phyloP scores from a whole-genome alignment of 2,888 invertebrate species.

The Zaprionus lineosus region DNA sequence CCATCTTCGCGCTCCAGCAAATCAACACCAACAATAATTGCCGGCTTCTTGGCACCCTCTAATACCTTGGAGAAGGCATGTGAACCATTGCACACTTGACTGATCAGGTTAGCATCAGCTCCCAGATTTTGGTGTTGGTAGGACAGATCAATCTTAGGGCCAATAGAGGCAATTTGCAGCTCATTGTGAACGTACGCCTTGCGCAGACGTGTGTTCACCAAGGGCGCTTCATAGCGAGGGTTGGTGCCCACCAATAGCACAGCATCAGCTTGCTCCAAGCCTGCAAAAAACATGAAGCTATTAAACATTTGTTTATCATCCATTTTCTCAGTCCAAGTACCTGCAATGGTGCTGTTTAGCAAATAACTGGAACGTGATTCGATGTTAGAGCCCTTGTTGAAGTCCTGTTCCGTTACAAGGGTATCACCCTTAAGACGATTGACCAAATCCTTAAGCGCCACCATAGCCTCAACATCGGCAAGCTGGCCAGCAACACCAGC shows the following conservation, averaged over 20 bases:
- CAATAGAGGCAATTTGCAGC: conserved; percentile 92
- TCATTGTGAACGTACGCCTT: conserved; percentile 98
- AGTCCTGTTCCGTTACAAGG: conserved; percentile 94
- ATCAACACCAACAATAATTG: conserved; percentile 95
- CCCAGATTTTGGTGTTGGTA: conserved; percentile 97
- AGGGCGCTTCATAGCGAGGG: conserved; percentile 97
- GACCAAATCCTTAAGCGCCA: conserved; percentile 95
- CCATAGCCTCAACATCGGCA: conserved; percentile 94
- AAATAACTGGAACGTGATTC: conserved; percentile 96
- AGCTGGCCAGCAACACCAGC: conserved; percentile 95
- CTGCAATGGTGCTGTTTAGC: conserved; percentile 94
- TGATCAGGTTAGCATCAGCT: conserved; percentile 88
- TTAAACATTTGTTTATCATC: neutral
- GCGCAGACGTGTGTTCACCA: conserved; percentile 96
- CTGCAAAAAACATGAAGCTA: conserved; percentile 78
- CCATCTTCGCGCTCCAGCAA: conserved; percentile 91
- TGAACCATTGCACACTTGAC: conserved; percentile 88
- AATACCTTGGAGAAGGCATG: conserved; percentile 88
- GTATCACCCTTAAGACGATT: conserved; percentile 93
- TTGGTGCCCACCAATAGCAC: conserved; percentile 97
- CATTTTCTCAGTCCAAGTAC: conserved; percentile 78
- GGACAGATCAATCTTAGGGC: conserved; percentile 94
- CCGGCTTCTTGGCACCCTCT: conserved; percentile 92
- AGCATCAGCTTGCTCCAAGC: conserved; percentile 96
- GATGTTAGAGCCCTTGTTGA: conserved; percentile 87